These are phyloP conservation scores for Periparus ater DNA, from an alignment of 2,797 vertebrate genomes.

Conservation along the genomic window DNA sequence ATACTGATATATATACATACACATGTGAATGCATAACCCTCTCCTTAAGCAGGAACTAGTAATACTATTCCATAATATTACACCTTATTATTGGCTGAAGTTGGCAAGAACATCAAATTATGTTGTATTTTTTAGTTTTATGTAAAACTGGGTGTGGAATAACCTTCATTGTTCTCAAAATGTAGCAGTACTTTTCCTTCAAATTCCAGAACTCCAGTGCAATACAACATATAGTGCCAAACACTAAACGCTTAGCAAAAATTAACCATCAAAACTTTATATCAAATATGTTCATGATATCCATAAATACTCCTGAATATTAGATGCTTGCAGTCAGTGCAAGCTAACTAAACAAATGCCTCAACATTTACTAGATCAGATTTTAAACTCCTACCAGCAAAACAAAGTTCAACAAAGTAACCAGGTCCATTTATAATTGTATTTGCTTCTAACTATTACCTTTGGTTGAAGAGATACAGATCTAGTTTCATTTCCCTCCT, in stretches of 20 bases:
- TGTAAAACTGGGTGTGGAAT: background rate
- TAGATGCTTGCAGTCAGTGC: background rate
- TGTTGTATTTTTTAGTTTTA: background rate
- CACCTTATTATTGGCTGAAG: background rate
- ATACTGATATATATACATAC: background rate
- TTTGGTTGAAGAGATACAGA: constrained; percentile 27
- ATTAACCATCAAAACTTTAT: background rate
- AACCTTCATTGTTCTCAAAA: background rate
- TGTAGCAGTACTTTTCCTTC: background rate
- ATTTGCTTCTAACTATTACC: constrained; percentile 34
- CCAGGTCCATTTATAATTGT: constrained; percentile 3
- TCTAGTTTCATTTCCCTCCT: constrained; percentile 59
- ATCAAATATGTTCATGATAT: background rate
- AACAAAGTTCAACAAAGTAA: constrained; percentile 30
- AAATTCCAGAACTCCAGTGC: background rate
- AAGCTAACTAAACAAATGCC: background rate
- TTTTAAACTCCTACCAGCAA: background rate
- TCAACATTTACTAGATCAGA: background rate
- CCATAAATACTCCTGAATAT: background rate
- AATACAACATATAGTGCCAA: background rate
- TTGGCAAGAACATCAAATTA: background rate
- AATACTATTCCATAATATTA: background rate
- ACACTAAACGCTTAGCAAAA: background rate
- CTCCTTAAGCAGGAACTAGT: background rate
- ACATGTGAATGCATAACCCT: background rate